Evolutionary conservation across 2,797 vertebrate genomes (phyloP).

Genomic region (Tenualosa ilisha): DNA sequence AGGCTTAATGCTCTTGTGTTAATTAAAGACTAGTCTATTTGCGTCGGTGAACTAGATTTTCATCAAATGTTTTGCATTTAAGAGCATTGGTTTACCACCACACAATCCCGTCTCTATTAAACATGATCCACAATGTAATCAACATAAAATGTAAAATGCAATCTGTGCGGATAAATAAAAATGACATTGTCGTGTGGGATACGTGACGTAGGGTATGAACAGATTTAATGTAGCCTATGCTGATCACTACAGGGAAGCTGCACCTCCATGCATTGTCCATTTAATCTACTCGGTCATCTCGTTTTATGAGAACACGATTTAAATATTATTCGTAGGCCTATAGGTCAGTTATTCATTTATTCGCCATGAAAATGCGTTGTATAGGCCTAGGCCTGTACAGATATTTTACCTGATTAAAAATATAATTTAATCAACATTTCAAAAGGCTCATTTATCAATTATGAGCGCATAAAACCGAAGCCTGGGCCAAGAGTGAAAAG

Average conservation of each 20-base stretch:
- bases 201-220: conserved; percentile 29
- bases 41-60: conserved; percentile 33
- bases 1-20: neutral
- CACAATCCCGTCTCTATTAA: conserved; percentile 53
- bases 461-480: too few species aligned
- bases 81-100: conserved; percentile 68
- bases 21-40: neutral
- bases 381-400: too few species aligned
- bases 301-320: conserved; percentile 65
- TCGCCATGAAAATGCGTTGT: neutral
- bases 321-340: conserved; percentile 48
- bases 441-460: too few species aligned
- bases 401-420: too few species aligned
- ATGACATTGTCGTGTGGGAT: conserved; percentile 64
- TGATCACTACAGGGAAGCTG: conserved; percentile 46
- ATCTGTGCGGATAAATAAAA: conserved; percentile 71
- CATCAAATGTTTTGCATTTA: conserved; percentile 71
- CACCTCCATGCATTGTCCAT: conserved; percentile 41
- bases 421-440: too few species aligned
- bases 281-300: conserved; percentile 73
- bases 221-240: conserved; percentile 45
- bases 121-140: conserved; percentile 64
- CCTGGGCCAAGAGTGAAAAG: too few species aligned
- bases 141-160: conserved; percentile 69
- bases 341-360: neutral